Base-by-base conservation (phyloP, 2,113 vertebrate species). In the Rhineura floridana region DNA sequence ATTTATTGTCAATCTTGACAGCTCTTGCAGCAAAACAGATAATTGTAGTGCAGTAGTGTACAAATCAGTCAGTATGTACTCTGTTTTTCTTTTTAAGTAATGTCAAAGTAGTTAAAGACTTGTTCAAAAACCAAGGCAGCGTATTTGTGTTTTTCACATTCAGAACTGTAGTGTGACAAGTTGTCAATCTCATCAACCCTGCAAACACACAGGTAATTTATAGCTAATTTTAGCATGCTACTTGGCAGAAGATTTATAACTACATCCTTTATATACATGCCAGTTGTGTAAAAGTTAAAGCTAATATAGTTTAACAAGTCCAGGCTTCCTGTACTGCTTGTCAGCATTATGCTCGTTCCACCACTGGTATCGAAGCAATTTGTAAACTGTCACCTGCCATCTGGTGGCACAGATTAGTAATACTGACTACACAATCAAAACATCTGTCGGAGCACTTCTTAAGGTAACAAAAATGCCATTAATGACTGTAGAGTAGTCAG, bases 301-400 rank as follows among this genome's bases (percentile, higher is more conserved):
- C 52, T 11, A 55, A 84, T 87, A 83, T 81, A 0, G 46, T 48
- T 81, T 48, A 82, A 25, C 72, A 39, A 59, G 48, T 9, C 10
- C 82, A 77, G 39, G 69, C 80, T 63, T 39, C 87, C 72, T 81
- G 6, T 75, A 72, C 9, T n/a, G 69, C 0, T 0, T 69, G 73
- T 33, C 87, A 23, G 82, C 4, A 0, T 89, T 46, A 36, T 72
- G 84, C 75, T 70, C 67, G 75, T 12, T 76, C 73, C 39, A 83
- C 69, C 28, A 67, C 28, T 80, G 88, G 89, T 77, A 73, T 10
- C 0, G 0, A 13, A 81, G 81, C 36, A 23, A n/a, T 92, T 82
- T 70, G 67, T 46, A 65, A 89, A 91, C 78, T 82, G 87, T 81
- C 91, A 92, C 23, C 93, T 94, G 94, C 91, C 94, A 94, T 85